Evolutionary conservation across 2,888 invertebrate species (phyloP), one percentile per base, ranked within the genome.

Genomic region (Salticus scenicus): DNA sequence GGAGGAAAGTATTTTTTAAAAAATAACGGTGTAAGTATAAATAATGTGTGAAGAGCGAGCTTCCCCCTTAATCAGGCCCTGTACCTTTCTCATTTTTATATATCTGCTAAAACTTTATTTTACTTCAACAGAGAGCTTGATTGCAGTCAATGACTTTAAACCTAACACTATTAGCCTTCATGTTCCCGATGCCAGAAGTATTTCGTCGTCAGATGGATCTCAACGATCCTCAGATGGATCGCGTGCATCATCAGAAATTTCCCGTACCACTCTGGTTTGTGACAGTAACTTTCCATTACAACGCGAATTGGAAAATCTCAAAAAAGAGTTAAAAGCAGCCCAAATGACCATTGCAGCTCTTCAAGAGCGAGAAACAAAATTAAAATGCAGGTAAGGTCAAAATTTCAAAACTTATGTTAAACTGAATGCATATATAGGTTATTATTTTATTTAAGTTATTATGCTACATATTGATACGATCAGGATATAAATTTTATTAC

Each of bases 241-340:
- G 17, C 20, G 24, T 24, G 1, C 24, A 24, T 57, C 57, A n/a
- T 57, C 57, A 4, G 57, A 12, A 7, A 5, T 4, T 5, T 24
- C 20, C 4, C 57, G 24, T 1, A 17, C 17, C 28, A 64, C 17
- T 20, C 41, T 87, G 82, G 82, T 71, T 78, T 51, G 63, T 77
- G 30, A 37, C 66, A 17, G 33, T 76, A 0, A 4, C 4, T 17
- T 47, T 37, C 37, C 10, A 7, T 47, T 81, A 28, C 79, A 78
- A 7, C 77, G 67, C 30, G 92, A 93, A 89, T 89, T 93, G 63
- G 91, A 92, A 78, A 89, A 90, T 5, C 90, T 93, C 12, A 90
- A 91, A 75, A 89, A 90, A 20, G 92, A 93, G 88, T 89, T 93
- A 41, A 90, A 91, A 47, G 90, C 91, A 72, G 91, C 92, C 17